phyloP scores from a whole-genome alignment of 1,140 invertebrate genomes.

The Bombyx mori region ASM3026992v2 NC_085113.1:937501-938000 shows the following conservation, averaged over 20 bases:
- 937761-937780: slow-evolving; percentile 38
- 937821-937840: background rate
- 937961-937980: no score
- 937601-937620: no score
- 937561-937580: no score
- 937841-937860: background rate
- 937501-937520: no score
- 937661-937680: slow-evolving; percentile 52
- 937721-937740: slow-evolving; percentile 61
- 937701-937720: slow-evolving; percentile 63
- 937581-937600: no score
- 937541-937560: no score
- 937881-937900: no score
- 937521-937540: no score
- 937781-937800: slow-evolving; percentile 7
- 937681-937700: slow-evolving; percentile 47
- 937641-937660: slow-evolving; percentile 52
- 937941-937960: no score
- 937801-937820: background rate
- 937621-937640: slow-evolving; percentile 28
- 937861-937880: background rate
- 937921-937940: no score
- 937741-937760: slow-evolving; percentile 57
- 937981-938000: no score
- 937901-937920: no score